phyloP scores from a whole-genome alignment of 2,797 vertebrate genomes.

The Enteromius argenteus region DNA sequence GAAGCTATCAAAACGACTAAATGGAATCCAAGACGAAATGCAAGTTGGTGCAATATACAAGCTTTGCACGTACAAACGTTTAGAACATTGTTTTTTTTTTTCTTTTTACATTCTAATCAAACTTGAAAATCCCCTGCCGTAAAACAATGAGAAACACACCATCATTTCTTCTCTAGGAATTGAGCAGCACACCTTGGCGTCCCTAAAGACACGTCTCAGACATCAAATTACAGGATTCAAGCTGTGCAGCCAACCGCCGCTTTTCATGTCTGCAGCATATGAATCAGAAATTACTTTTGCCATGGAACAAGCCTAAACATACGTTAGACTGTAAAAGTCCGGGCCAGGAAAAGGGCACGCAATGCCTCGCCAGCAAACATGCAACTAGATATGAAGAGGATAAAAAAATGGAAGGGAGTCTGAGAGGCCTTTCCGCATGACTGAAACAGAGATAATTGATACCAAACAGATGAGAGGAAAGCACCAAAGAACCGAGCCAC shows the following conservation, averaged over 20 bases:
- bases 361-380: neutral
- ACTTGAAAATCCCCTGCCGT: constrained; percentile 16
- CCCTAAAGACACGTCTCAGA: constrained; percentile 55
- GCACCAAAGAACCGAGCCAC: constrained; percentile 44
- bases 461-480: constrained; percentile 27
- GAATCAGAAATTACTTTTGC: constrained; percentile 51
- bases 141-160: constrained; percentile 29
- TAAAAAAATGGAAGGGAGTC: neutral
- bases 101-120: constrained; percentile 23
- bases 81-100: neutral
- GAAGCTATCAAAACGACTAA: neutral
- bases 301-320: constrained; percentile 54
- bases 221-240: constrained; percentile 56
- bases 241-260: constrained; percentile 40
- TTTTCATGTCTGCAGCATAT: constrained; percentile 52
- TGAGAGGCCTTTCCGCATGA: constrained; percentile 9
- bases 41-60: neutral
- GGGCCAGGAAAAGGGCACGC: constrained; percentile 37
- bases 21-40: neutral
- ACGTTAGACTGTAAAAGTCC: constrained; percentile 42
- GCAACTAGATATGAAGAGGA: constrained; percentile 11
- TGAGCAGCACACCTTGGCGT: constrained; percentile 36
- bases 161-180: constrained; percentile 12
- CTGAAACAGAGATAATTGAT: constrained; percentile 50
- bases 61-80: constrained; percentile 3